Conservation (phyloP, 1,140 invertebrate genomes). For the Aricia agestis region DNA sequence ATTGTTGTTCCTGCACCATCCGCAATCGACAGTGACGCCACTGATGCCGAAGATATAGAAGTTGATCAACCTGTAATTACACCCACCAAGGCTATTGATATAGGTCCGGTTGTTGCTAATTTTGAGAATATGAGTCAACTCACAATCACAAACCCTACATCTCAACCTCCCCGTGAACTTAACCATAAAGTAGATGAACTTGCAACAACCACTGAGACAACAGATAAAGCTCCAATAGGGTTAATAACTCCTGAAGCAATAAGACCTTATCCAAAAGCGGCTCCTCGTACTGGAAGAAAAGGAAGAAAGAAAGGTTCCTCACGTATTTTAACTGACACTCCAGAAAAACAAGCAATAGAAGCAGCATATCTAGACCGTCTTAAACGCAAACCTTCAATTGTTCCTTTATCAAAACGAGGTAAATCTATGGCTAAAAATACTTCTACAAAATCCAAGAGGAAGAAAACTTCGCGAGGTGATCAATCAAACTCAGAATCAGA, state of each 20-base stretch:
- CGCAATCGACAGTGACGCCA: slow-evolving; percentile 10
- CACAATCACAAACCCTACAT: background rate
- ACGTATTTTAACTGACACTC: slow-evolving; percentile 19
- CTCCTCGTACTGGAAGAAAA: slow-evolving; percentile 14
- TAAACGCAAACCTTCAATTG: background rate
- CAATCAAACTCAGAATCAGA: slow-evolving; percentile 12
- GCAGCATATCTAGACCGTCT: slow-evolving; percentile 2
- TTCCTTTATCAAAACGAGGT: slow-evolving; percentile 5
- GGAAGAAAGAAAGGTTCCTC: slow-evolving; percentile 14
- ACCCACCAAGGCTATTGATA: background rate
- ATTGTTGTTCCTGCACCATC: background rate
- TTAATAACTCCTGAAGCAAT: slow-evolving; percentile 7
- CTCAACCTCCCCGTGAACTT: background rate
- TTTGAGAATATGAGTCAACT: background rate
- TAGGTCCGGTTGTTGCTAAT: background rate
- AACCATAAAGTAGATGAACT: too few relatives aligned
- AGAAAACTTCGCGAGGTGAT: background rate
- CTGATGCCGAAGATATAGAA: slow-evolving; percentile 15
- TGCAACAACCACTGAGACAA: background rate
- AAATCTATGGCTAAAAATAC: slow-evolving; percentile 7
- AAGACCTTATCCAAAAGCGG: slow-evolving; percentile 12
- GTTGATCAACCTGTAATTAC: background rate
- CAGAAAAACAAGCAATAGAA: slow-evolving; percentile 13
- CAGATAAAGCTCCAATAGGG: too few relatives aligned
- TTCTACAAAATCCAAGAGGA: slow-evolving; percentile 1